Evolutionary conservation across 1,140 invertebrate species (phyloP), one percentile per base, ranked within the genome.

Genomic region (Philotrypesis tridentata): DNA sequence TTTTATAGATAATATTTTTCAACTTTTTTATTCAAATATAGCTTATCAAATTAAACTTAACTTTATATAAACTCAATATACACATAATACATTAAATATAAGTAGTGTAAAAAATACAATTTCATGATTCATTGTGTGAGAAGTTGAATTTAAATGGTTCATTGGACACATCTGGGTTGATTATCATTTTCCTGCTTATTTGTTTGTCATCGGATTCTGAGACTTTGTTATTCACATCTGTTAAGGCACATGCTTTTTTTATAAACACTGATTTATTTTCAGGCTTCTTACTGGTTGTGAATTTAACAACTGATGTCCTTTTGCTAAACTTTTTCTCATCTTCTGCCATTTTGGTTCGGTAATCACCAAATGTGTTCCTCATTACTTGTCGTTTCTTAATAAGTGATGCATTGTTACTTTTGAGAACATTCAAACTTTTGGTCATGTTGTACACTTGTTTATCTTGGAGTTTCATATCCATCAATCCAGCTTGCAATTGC

Each of bases 311-410:
- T 9, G 85, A 82, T 0, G 82, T 87, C 89, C 90, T 87, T 89
- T 93, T 93, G 11, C 86, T 86, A 78, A 92, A 88, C 90, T 95
- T 95, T 82, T 95, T 95, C 83, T 95, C 94, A 85, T 96, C 95
- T 0, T 93, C 92, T n/a, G 92, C 91, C 95, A 96, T 96, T 90
- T 95, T 95, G 14, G 92, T 90, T 85, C 95, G 91, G 85, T 96
- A 96, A 89, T 96, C 95, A 4, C 95, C 95, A 87, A 96, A 94
- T 8, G 94, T 93, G 12, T 93, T 92, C 84, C 95, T 92, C 95
- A 96, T 96, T 74, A 95, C 86, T 87, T 96, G 95, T 60, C 95
- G 92, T 83, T 96, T 96, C 82, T 94, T 93, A 55, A 96, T 93
- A 5, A 95, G 87, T 0, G 95, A 93, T 1, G 95, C 93, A 6